Evolutionary conservation across 2,888 invertebrate genomes (phyloP), one percentile per base, ranked within the genome.

Genomic region (Lasiommata megera): DNA sequence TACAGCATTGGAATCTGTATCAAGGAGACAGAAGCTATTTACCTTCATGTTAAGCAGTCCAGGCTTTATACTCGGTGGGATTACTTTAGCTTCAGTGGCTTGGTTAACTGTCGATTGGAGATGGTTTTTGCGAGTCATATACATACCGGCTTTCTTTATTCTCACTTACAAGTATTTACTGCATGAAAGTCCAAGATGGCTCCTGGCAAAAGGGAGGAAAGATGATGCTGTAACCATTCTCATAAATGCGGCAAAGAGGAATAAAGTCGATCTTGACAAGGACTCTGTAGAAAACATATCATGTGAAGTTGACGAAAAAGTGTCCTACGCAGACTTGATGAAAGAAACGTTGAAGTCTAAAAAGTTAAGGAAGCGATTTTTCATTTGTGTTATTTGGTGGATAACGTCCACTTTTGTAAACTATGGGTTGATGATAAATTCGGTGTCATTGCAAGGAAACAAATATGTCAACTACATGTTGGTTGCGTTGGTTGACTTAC

Each of bases 171-270:
- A 92, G 41, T 94, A 93, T 90, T 68, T 94, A 0, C 80, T 95
- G 36, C 95, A 95, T 3, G 95, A 95, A 80, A 95, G 95, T 53
- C 92, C 95, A 12, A 90, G 96, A 71, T 96, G 96, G 96, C 88
- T 96, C 3, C 79, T 96, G n/a, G 93, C 93, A 16, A 94, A 94
- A 74, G 93, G 94, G 3, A 91, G 92, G 62, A 92, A 92, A 58
- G 92, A 93, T 0, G 88, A 94, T 70, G 95, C 95, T 0, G 88
- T 93, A 59, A 74, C 73, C 1, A 92, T 95, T 11, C 77, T 95
- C 43, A 80, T 91, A n/a, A 93, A 91, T 66, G 93, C 94, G 16
- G 93, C 95, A 0, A 86, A 85, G 53, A 76, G 67, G 17, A 88
- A 85, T 52, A 83, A 83, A 51, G n/a, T n/a, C n/a, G n/a, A 68